Percentiles rank a stretch among this genome's conserved stretches.
These are phyloP conservation scores for Orientallactaga sibirica DNA, from an alignment of 2,797 vertebrate genomes.

Conservation along the genomic window DNA sequence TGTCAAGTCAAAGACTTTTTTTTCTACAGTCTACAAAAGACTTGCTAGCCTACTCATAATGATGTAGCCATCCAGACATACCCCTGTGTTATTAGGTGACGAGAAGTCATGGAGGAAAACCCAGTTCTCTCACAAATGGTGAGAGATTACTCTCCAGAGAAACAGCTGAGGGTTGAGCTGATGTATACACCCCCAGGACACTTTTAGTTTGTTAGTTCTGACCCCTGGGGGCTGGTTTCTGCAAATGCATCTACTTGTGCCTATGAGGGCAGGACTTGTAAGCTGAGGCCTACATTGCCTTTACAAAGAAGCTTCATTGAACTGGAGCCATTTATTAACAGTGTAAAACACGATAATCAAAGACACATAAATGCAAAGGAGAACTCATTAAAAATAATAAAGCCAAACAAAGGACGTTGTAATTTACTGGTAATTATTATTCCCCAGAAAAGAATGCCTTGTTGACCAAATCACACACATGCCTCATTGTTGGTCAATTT, in stretches of 20 bases:
- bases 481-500: background rate
- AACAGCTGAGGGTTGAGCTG: background rate
- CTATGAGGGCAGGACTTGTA: rapidly evolving
- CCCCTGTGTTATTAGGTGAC: background rate
- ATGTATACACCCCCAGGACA: background rate
- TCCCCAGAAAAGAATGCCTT: constrained; percentile 52
- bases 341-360: background rate
- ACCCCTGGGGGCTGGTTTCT: constrained; percentile 60
- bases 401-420: constrained; percentile 11
- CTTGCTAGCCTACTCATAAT: constrained; percentile 8
- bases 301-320: constrained; percentile 13
- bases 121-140: background rate
- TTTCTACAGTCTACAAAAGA: constrained; percentile 11
- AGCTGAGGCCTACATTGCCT: background rate
- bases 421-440: constrained; percentile 47
- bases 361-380: background rate
- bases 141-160: background rate
- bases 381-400: constrained; percentile 44
- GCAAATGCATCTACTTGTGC: constrained; percentile 16
- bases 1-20: constrained; percentile 58
- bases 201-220: constrained; percentile 71
- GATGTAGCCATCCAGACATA: constrained; percentile 42
- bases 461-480: constrained; percentile 37
- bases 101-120: constrained; percentile 29
- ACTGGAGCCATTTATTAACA: background rate